Evolutionary conservation across 2,797 vertebrate genomes (phyloP).

Genomic region (Dermochelys coriacea): DNA sequence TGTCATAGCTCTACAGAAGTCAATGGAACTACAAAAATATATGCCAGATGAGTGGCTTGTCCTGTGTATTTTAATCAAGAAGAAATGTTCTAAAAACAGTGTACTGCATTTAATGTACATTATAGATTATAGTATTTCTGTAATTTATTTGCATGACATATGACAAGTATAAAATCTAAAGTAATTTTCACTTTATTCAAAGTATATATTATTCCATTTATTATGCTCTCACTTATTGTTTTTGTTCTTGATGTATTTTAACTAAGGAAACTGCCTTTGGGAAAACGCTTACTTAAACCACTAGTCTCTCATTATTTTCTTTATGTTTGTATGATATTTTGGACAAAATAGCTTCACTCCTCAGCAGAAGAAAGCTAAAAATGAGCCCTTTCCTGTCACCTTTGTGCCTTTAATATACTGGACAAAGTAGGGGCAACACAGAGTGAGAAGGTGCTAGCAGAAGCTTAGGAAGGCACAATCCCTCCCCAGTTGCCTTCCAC

Average conservation of each 20-base stretch:
- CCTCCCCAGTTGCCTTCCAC: neutral
- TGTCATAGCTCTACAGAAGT: neutral
- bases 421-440: neutral
- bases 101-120: neutral
- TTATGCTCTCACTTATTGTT: neutral
- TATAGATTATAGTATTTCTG: neutral
- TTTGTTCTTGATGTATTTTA: neutral
- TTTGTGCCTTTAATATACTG: neutral
- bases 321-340: neutral
- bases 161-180: neutral
- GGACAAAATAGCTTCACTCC: neutral
- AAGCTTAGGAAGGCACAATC: neutral
- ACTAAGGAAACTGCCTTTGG: neutral
- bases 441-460: neutral
- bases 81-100: neutral
- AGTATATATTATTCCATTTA: neutral
- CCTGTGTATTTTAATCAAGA: neutral
- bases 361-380: neutral
- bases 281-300: neutral
- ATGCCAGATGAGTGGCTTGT: neutral
- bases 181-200: neutral
- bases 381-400: neutral
- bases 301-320: neutral
- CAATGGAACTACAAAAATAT: rapidly evolving
- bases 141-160: neutral